phyloP scores from a whole-genome alignment of 2,113 vertebrate species.

The Podarcis cretensis region DNA sequence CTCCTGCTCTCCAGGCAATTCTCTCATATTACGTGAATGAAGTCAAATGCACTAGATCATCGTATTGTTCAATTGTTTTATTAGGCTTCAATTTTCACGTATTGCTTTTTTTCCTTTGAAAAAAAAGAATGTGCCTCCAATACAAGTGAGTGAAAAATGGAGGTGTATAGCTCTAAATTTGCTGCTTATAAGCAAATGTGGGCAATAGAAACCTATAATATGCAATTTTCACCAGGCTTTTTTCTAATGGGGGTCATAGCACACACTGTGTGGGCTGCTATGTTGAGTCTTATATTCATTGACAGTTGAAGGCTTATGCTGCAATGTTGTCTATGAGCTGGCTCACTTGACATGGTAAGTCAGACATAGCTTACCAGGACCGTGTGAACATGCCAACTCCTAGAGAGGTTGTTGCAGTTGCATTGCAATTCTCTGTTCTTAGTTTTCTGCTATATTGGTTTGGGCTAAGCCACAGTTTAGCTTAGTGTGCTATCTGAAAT shows the following conservation, averaged over 20 bases:
- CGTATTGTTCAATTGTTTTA: constrained; percentile 5
- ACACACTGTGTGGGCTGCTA: not conserved
- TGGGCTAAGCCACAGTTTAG: no score
- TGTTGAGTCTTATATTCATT: not conserved
- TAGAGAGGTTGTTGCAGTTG: no score
- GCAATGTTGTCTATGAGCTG: not conserved
- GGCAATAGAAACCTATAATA: not conserved
- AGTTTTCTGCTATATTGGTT: no score
- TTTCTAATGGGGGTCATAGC: not conserved
- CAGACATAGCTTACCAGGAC: no score
- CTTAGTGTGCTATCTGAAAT: no score
- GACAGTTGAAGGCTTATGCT: not conserved
- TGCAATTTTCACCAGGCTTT: not conserved
- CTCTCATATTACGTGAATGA: constrained; percentile 23
- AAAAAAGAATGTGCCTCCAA: constrained; percentile 6
- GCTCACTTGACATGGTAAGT: no score
- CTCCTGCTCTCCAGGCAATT: constrained; percentile 4
- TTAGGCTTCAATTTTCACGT: constrained; percentile 24
- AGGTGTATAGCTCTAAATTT: not conserved
- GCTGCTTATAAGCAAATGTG: not conserved
- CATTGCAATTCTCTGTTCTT: no score
- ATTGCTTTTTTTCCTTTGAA: constrained; percentile 5
- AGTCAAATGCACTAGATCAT: constrained; percentile 19
- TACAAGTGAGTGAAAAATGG: not conserved
- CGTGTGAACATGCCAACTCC: no score